Base-by-base conservation (phyloP, 37 sponge, comb jelly and placozoan genomes). In the Beroe forskalii region DNA sequence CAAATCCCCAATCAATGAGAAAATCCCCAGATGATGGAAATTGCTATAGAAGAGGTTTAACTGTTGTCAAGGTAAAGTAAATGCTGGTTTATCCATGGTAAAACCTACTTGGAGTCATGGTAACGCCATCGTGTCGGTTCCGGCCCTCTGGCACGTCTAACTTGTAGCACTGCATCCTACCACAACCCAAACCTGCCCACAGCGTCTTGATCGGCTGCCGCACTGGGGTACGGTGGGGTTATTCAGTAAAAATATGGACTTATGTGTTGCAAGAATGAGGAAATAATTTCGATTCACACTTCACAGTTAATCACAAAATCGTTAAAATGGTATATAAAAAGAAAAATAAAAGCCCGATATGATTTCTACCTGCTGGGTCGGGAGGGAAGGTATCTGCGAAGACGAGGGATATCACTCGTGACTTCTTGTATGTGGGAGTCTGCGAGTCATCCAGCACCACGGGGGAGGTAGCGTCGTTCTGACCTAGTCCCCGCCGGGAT, bases 91-190 rank as follows among this genome's bases (percentile, higher is more conserved):
- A 48, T 17, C 55, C 55, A 48, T 48, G 12, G 55, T 12, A 48
- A 48, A 32, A 69, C 72, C 23, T 80, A 80, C 86, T 44, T 80
- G 86, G 86, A 23, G 86, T 80, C 86, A 80, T 42, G 44, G 86
- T 80, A 25, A 80, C 86, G 27, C 86, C 86, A 37, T 44, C 55
- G 86, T 80, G 86, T 27, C 86, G 28, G 55, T 80, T 41, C 28
- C 86, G 43, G 0, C 86, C 86, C 27, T 64, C 66, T 6, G 66
- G 66, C 12, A 80, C 86, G 4, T 80, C 86, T 3, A 80, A 48
- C 30, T 80, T 80, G 86, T 44, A 80, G 42, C 86, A 80, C 40
- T 80, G 86, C 86, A 80, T 80, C 55, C 55, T 41, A 27, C 86
- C 86, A 41, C 55, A 38, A 33, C 86, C 86, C 86, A 80, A 25